phyloP scores from a whole-genome alignment of 2,113 vertebrate species.

The Clarias magur region DNA sequence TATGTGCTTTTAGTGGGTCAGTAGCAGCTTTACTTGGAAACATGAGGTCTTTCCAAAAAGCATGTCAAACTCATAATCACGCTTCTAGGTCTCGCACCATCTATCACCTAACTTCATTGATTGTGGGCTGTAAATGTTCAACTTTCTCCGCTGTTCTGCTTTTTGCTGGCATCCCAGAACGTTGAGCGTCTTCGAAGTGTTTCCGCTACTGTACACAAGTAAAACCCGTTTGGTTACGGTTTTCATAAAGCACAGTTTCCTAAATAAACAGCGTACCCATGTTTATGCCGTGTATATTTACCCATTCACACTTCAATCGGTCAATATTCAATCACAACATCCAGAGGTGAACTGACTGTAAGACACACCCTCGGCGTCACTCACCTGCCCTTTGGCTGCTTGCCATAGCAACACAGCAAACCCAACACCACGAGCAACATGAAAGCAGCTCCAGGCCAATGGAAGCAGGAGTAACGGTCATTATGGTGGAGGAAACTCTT shows the following conservation, averaged over 20 bases:
- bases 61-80: too few species aligned
- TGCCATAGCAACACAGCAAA: slow-evolving; percentile 85
- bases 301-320: background rate
- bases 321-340: too few species aligned
- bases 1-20: too few species aligned
- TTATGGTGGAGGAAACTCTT: slow-evolving; percentile 90
- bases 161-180: too few species aligned
- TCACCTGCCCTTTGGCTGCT: slow-evolving; percentile 92
- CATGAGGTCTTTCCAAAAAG: too few species aligned
- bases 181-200: too few species aligned
- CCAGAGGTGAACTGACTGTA: background rate
- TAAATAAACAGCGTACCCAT: background rate
- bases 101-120: too few species aligned
- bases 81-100: too few species aligned
- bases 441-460: slow-evolving; percentile 91
- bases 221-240: background rate
- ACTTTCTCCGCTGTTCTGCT: too few species aligned
- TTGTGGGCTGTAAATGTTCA: too few species aligned
- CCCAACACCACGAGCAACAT: slow-evolving; percentile 86
- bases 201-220: background rate
- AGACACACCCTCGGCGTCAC: slow-evolving; percentile 26
- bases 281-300: background rate
- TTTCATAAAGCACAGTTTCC: background rate
- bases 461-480: slow-evolving; percentile 94
- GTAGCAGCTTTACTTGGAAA: too few species aligned